phyloP scores from a whole-genome alignment of 1,140 invertebrate genomes.

The Scaptomyza montana region DNA sequence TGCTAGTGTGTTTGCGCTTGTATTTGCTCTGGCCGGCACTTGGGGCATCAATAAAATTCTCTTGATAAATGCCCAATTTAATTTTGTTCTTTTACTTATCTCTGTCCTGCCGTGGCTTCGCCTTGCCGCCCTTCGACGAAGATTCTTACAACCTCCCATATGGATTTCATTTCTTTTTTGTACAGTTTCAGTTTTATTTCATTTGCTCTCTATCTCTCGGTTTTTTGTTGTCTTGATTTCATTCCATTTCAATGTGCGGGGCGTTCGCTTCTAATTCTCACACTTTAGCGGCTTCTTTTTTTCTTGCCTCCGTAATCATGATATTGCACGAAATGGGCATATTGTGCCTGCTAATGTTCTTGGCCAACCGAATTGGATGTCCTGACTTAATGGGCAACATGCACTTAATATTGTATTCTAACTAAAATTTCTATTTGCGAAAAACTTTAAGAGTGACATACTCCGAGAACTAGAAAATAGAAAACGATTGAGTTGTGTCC shows the following conservation, averaged over 20 bases:
- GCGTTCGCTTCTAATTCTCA: constrained; percentile 56
- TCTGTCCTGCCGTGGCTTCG: constrained; percentile 22
- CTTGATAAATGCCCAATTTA: constrained; percentile 84
- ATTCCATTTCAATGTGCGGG: constrained; percentile 63
- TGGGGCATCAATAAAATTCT: constrained; percentile 81
- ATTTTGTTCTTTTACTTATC: constrained; percentile 83
- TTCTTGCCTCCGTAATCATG: constrained; percentile 55
- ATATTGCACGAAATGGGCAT: constrained; percentile 64
- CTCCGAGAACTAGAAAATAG: not conserved
- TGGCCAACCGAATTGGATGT: constrained; percentile 23
- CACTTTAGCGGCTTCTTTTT: constrained; percentile 67
- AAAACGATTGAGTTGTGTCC: too few relatives aligned
- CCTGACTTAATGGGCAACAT: constrained; percentile 4
- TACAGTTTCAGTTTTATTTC: constrained; percentile 13
- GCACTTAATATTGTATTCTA: constrained; percentile 4
- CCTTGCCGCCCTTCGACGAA: not conserved
- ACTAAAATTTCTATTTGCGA: not conserved
- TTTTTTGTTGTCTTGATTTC: constrained; percentile 35
- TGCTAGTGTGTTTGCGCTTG: constrained; percentile 22
- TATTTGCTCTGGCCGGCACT: constrained; percentile 60
- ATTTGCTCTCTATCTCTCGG: constrained; percentile 26
- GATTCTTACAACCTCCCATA: constrained; percentile 45
- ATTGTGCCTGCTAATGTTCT: constrained; percentile 62
- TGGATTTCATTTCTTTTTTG: constrained; percentile 51
- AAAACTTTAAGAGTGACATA: not conserved